Evolutionary conservation across 2,888 invertebrate genomes (phyloP), one percentile per base, ranked within the genome.

Genomic region (Thera obeliscata): DNA sequence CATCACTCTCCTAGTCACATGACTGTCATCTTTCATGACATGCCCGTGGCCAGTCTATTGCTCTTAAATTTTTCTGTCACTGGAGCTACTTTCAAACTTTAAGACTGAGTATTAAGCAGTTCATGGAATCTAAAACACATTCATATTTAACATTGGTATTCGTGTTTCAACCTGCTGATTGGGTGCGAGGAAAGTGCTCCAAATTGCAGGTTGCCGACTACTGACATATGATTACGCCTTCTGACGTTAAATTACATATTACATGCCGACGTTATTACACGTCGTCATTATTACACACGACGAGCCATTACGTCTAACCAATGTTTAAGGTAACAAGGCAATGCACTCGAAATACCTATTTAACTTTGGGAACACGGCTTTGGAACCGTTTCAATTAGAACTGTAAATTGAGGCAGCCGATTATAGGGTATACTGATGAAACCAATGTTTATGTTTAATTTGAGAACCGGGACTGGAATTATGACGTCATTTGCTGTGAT

Each of bases 131-230:
- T n/a, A 38, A 35, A 5, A n/a, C 41, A 8, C 9, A 8, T 38
- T 55, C 58, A 59, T 22, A 22, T 22, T 22, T 22, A 22, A 22
- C 65, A 57, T 64, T 54, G 46, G 46, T 22, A 73, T 75, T 75
- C 75, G 76, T 70, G 71, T 72, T 81, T 79, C 60, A 38, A 60
- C 8, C 38, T 48, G n/a, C 55, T 46, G 82, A 84, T 83, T 82
- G 82, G 81, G 82, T 81, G 83, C 77, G 76, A 81, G 74, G 80
- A 82, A 83, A 84, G 82, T 81, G 80, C 78, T 75, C 75, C 71
- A 84, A 82, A 84, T 84, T 82, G 81, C 79, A 79, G 81, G 78
- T 71, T 78, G 73, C 67, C 66, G 50, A 46, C 57, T 49, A 48
- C 55, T 71, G 74, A 67, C 67, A 61, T 74, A 70, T 74, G 41